A percentile compares a stretch with the other conserved stretches of the same genome.
Evolutionary conservation across 2,113 vertebrate genomes (phyloP).

Genomic region (Ceyx cyanopectus): DNA sequence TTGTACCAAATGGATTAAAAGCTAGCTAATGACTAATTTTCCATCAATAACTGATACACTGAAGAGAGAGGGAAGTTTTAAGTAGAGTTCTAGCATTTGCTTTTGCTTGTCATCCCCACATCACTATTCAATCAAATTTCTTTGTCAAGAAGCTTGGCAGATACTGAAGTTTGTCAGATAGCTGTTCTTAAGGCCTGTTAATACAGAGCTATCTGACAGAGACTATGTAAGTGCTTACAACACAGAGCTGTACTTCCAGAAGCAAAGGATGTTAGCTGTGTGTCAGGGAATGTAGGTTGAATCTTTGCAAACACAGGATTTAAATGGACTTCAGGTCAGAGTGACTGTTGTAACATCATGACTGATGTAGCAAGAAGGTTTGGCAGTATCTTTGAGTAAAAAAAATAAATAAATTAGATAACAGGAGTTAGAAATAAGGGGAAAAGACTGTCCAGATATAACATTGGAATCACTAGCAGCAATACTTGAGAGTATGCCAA

Average conservation of each 20-base stretch:
- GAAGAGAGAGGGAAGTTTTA: not conserved
- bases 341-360: not conserved
- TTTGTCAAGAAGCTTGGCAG: not conserved
- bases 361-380: not conserved
- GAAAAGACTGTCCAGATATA: not conserved
- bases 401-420: not conserved
- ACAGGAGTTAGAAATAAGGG: not conserved
- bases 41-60: not conserved
- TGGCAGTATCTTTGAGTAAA: not conserved
- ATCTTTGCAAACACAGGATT: not conserved
- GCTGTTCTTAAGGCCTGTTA: not conserved
- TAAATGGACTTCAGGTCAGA: not conserved
- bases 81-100: not conserved
- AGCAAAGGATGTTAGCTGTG: not conserved
- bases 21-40: not conserved
- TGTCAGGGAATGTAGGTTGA: not conserved
- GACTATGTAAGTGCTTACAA: not conserved
- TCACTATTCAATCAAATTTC: not conserved
- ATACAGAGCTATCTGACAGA: not conserved
- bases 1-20: not conserved
- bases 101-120: not conserved
- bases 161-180: not conserved
- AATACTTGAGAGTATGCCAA: not conserved
- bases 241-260: not conserved
- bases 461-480: not conserved